Percentiles rank a stretch among this genome's conserved stretches.
phyloP scores from a whole-genome alignment of 2,888 invertebrate species.

The Aromia moschata region DNA sequence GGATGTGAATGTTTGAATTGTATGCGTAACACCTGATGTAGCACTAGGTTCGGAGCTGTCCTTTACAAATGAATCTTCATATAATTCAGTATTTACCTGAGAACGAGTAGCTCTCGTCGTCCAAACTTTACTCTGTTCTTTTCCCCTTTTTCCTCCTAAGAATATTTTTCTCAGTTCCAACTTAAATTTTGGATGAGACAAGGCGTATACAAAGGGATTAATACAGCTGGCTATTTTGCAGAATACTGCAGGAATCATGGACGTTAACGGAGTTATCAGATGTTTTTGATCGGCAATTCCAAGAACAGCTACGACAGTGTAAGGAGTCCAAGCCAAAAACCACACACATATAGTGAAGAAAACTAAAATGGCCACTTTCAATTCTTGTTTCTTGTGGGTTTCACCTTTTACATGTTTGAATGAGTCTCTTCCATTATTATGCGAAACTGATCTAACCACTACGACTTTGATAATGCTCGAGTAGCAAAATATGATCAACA shows the following conservation, averaged over 20 bases:
- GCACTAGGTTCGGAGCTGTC: too few relatives aligned
- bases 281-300: slow-evolving; percentile 74
- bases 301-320: slow-evolving; percentile 77
- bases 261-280: slow-evolving; percentile 73
- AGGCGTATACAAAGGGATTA: slow-evolving; percentile 82
- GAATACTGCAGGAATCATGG: slow-evolving; percentile 82
- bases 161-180: slow-evolving; percentile 63
- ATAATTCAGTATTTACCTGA: too few relatives aligned
- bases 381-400: slow-evolving; percentile 75
- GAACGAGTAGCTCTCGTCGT: neutral
- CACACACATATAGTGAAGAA: slow-evolving; percentile 77
- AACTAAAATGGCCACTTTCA: slow-evolving; percentile 75
- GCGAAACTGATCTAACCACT: slow-evolving; percentile 51
- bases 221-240: slow-evolving; percentile 84
- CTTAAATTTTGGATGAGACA: slow-evolving; percentile 81
- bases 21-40: neutral
- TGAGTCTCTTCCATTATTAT: slow-evolving; percentile 51
- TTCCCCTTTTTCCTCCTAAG: slow-evolving; percentile 27
- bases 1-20: neutral
- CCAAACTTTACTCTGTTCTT: slow-evolving; percentile 27
- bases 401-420: slow-evolving; percentile 70
- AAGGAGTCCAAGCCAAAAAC: slow-evolving; percentile 85
- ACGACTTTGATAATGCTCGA: slow-evolving; percentile 75
- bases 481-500: slow-evolving; percentile 78
- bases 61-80: too few relatives aligned